Evolutionary conservation across 2,797 vertebrate genomes (phyloP), one percentile per base, ranked within the genome.

Genomic region (Sebastes diaconus): DNA sequence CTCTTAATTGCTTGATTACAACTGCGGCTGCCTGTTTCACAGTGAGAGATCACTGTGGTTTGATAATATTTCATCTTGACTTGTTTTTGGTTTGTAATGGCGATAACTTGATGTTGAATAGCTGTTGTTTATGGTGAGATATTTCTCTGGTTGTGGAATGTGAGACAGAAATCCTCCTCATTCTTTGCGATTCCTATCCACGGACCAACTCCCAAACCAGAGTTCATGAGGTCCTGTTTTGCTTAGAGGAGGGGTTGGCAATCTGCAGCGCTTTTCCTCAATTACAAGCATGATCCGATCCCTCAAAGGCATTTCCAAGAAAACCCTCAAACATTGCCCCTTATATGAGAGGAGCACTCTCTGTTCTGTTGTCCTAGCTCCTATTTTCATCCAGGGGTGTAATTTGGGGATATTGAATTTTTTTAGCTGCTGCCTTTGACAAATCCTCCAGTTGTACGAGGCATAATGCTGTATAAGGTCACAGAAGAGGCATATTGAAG

Each of bases 261-360:
- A 29, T 90, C 83, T 64, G 67, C 72, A 68, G 80, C 27, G 24
- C 73, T 85, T 86, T 84, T 90, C 84, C 87, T 91, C 83, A 89
- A 90, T 92, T 89, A 87, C 87, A 92, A 86, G 84, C 76, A 75
- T 71, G 66, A 89, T 85, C 81, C 60, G 73, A 87, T 70, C 77
- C 89, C 83, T 91, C 83, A 87, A 85, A 89, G 75, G 63, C 84
- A 74, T 85, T 90, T 91, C 87, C 83, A 90, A 72, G 87, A 88
- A 89, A 68, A 80, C 57, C 79, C 78, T 83, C 73, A 81, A 75
- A 81, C 76, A 79, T 82, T 66, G 84, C 79, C 52, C 60, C 72
- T 68, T 74, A 67, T 81, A 67, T 66, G 50, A 86, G 71, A 55
- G 71, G n/a, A 79, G 81, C 39, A 24, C 39, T 77, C 64, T 75